Conservation (phyloP, 1,140 invertebrate species). For the Agrypnia vestita region DNA sequence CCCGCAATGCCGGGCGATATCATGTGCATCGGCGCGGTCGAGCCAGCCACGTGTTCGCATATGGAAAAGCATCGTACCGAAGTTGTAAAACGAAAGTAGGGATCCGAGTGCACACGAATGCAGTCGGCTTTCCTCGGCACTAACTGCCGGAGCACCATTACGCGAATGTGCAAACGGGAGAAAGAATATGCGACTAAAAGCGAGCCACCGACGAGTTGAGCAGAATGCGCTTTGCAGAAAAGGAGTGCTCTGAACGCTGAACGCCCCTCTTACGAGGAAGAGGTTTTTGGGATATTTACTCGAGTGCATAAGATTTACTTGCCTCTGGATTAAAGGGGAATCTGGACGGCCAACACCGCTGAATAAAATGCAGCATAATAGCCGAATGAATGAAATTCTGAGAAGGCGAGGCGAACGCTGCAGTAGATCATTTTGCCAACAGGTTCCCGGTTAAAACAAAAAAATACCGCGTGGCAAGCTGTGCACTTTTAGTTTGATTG, state of each 20-base stretch:
- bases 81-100: neutral
- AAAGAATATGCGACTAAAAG: neutral
- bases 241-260: neutral
- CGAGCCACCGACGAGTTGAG: neutral
- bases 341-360: neutral
- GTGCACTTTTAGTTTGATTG: no score
- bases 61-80: neutral
- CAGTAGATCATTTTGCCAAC: neutral
- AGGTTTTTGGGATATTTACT: neutral
- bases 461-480: no score
- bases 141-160: neutral
- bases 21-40: neutral
- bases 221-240: neutral
- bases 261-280: neutral
- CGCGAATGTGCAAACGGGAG: conserved; percentile 2
- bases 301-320: neutral
- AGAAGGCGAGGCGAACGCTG: neutral
- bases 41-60: neutral
- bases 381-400: conserved; percentile 15
- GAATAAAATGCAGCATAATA: neutral
- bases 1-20: no score
- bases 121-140: conserved; percentile 6
- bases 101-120: neutral
- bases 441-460: neutral
- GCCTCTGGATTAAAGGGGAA: neutral